Percentiles rank a stretch among this genome's conserved stretches.
phyloP scores from a whole-genome alignment of 2,888 invertebrate species.

The Alsophila aescularia region DNA sequence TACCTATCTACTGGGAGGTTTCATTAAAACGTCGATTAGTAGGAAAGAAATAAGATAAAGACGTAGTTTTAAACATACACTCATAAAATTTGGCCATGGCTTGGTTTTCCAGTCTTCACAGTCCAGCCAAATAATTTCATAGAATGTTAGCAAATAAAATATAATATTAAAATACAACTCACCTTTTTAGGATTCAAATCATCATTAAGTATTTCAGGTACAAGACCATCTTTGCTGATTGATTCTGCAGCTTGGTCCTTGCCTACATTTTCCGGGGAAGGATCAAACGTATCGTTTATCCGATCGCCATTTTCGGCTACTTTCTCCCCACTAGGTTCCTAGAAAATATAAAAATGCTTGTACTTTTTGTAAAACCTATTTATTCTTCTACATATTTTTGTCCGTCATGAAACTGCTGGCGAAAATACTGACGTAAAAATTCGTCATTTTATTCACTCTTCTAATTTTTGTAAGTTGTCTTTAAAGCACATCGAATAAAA shows the following conservation, averaged over 20 bases:
- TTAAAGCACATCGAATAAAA: neutral
- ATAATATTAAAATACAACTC: neutral
- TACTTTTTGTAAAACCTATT: neutral
- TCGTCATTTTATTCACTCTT: no score
- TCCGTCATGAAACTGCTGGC: no score
- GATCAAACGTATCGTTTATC: conserved; percentile 46
- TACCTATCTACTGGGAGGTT: no score
- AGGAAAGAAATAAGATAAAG: no score
- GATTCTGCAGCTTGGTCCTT: conserved; percentile 23
- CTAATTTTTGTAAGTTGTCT: no score
- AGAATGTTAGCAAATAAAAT: neutral
- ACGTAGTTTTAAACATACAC: no score
- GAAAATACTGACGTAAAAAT: no score
- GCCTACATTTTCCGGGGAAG: conserved; percentile 45
- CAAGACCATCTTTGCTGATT: conserved; percentile 1
- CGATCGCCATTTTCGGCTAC: conserved; percentile 43
- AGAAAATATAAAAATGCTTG: neutral
- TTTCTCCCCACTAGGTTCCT: conserved; percentile 43
- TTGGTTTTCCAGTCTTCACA: no score
- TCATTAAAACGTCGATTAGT: no score
- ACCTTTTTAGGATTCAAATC: conserved; percentile 4
- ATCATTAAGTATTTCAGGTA: neutral
- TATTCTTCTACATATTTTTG: neutral
- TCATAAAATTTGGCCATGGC: neutral
- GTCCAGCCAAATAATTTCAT: neutral